These are phyloP conservation scores for Xiphorhynchus erythropygius DNA, from an alignment of 2,797 vertebrate species.

Conservation along the genomic window DNA sequence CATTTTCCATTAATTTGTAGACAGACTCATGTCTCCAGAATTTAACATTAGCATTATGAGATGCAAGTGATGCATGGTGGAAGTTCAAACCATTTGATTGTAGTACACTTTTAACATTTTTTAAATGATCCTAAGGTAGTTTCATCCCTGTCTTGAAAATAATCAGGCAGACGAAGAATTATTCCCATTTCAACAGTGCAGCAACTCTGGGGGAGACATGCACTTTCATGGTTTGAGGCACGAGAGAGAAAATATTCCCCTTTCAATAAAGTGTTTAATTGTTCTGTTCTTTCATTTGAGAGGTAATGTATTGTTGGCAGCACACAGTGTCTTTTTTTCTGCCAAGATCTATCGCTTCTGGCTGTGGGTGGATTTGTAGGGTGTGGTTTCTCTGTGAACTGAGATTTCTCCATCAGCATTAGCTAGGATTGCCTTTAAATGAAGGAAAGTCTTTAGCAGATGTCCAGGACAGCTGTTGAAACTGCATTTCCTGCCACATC, in stretches of 20 bases:
- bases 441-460: neutral
- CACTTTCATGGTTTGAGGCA: conserved; percentile 47
- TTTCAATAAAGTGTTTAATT: conserved; percentile 59
- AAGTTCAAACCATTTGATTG: conserved; percentile 63
- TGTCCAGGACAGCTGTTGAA: neutral
- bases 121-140: neutral
- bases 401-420: neutral
- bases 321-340: conserved; percentile 4
- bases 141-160: conserved; percentile 30
- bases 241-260: conserved; percentile 45
- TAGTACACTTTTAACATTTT: conserved; percentile 33
- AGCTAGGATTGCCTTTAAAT: neutral
- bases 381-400: neutral
- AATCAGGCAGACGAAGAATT: neutral
- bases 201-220: neutral
- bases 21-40: conserved; percentile 63
- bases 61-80: neutral
- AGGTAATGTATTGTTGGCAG: conserved; percentile 56
- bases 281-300: conserved; percentile 7
- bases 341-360: neutral
- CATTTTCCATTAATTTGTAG: conserved; percentile 65
- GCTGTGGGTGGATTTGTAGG: neutral
- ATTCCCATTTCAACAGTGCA: conserved; percentile 58
- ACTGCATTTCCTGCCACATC: neutral
- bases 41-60: conserved; percentile 46